Conservation (phyloP, 1,140 invertebrate species). For the Calephelis nemesis region DNA sequence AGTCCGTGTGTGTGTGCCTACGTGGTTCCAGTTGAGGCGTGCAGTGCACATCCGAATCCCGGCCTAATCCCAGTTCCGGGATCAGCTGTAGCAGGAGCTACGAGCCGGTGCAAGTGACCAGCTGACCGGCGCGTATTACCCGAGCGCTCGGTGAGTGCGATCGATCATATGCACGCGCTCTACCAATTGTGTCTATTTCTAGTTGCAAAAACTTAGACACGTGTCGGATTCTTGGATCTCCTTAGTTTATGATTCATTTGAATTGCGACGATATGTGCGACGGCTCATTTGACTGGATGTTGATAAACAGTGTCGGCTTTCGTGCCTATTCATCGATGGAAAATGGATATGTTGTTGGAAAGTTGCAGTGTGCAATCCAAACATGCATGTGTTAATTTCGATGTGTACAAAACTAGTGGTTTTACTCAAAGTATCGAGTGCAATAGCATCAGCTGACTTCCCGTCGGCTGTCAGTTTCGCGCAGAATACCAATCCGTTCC, state of each 20-base stretch:
- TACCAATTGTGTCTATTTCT: constrained; percentile 66
- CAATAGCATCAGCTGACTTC: constrained; percentile 57
- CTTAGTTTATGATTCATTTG: constrained; percentile 36
- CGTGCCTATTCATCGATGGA: constrained; percentile 33
- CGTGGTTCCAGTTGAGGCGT: constrained; percentile 53
- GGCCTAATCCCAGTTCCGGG: constrained; percentile 21
- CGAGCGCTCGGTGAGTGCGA: constrained; percentile 75
- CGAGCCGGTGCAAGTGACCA: constrained; percentile 31
- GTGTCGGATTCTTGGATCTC: constrained; percentile 18
- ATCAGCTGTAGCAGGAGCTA: constrained; percentile 16
- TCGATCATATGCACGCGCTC: constrained; percentile 64
- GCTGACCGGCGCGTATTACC: constrained; percentile 60
- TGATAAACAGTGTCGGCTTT: constrained; percentile 65
- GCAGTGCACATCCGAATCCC: constrained; percentile 27
- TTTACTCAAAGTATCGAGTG: constrained; percentile 19
- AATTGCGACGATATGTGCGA: constrained; percentile 44
- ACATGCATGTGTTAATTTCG: constrained; percentile 1
- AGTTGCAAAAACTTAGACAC: constrained; percentile 37
- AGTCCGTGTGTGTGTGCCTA: constrained; percentile 67
- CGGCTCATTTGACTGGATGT: constrained; percentile 44
- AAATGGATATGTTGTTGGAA: constrained; percentile 47
- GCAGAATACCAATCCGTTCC: constrained; percentile 11
- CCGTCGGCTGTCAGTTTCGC: constrained; percentile 36
- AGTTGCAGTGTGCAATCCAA: constrained; percentile 24
- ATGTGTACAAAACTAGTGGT: constrained; percentile 1